Percentiles rank a stretch among this genome's conserved stretches.
These are phyloP conservation scores for Anolis carolinensis DNA, from an alignment of 2,113 vertebrate genomes.

Conservation along the genomic window DNA sequence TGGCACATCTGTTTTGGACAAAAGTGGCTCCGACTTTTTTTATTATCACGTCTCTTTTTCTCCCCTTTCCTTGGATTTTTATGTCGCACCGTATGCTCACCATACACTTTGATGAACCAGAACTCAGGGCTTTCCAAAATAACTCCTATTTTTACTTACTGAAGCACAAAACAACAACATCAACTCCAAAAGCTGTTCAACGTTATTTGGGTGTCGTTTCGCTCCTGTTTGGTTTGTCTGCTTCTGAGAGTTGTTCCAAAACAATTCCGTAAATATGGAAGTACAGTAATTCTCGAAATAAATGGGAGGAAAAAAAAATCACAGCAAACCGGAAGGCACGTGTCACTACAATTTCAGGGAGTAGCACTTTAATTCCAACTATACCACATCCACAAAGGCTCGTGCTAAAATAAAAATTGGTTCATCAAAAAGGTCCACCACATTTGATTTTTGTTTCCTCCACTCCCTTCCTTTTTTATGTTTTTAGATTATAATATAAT, in stretches of 20 bases:
- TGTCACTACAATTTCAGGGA: not conserved
- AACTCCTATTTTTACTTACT: constrained; percentile 58
- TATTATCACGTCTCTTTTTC: not conserved
- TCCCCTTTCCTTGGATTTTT: constrained; percentile 50
- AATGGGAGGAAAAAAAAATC: not conserved
- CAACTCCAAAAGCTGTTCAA: not conserved
- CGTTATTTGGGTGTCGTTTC: constrained; percentile 22
- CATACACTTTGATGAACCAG: constrained; percentile 67
- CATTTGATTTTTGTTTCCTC: not conserved
- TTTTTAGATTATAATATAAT: too few relatives aligned
- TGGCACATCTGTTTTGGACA: constrained; percentile 72
- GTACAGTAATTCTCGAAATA: not conserved
- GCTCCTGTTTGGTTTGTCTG: not conserved
- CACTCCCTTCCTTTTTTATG: not conserved
- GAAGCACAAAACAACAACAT: constrained; percentile 48
- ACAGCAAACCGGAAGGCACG: not conserved
- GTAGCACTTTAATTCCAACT: too few relatives aligned
- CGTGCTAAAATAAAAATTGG: too few relatives aligned
- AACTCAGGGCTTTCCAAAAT: constrained; percentile 44
- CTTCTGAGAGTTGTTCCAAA: not conserved
- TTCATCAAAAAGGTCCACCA: too few relatives aligned
- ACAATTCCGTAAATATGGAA: not conserved
- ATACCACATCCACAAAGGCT: too few relatives aligned
- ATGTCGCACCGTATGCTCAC: constrained; percentile 54
- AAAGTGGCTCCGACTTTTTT: constrained; percentile 53